phyloP scores from a whole-genome alignment of 2,113 vertebrate species.

The Oplegnathus fasciatus region DNA sequence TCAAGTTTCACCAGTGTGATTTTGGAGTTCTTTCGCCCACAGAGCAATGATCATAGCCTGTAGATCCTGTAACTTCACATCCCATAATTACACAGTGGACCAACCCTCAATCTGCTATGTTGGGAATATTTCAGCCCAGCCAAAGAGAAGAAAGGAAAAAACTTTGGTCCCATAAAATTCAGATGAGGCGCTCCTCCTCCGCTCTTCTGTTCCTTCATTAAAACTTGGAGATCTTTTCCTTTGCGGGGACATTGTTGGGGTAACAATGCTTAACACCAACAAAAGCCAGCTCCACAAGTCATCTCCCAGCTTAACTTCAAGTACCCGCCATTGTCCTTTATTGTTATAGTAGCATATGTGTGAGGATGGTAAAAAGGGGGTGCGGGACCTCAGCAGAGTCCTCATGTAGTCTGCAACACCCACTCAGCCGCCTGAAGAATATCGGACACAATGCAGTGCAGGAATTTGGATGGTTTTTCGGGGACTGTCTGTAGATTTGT shows the following conservation, averaged over 20 bases:
- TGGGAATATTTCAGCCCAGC: conserved; percentile 56
- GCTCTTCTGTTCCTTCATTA: conserved; percentile 33
- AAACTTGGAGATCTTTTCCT: conserved; percentile 43
- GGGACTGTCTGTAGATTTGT: conserved; percentile 49
- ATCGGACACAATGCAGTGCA: conserved; percentile 48
- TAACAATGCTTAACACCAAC: conserved; percentile 80
- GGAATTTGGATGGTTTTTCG: conserved; percentile 66
- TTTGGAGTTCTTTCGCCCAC: conserved; percentile 15
- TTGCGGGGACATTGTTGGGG: conserved; percentile 36
- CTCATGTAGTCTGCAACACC: conserved; percentile 70
- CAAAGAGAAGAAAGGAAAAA: conserved; percentile 46
- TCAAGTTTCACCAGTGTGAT: conserved; percentile 7
- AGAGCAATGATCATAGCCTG: conserved; percentile 48
- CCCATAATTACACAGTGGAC: conserved; percentile 50
- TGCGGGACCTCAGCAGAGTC: conserved; percentile 46
- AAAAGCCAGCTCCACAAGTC: conserved; percentile 71
- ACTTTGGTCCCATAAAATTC: conserved; percentile 53
- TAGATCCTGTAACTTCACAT: conserved; percentile 49
- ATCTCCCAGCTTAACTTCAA: conserved; percentile 78
- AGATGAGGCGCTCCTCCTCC: conserved; percentile 36
- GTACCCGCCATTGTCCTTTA: conserved; percentile 71
- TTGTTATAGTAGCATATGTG: conserved; percentile 78
- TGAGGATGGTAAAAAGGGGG: conserved; percentile 57
- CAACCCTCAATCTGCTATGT: conserved; percentile 61
- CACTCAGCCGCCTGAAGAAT: conserved; percentile 42